A percentile compares a stretch with the other conserved stretches of the same genome.
Conservation (phyloP, 2,113 vertebrate species). For the Desmodus rotundus region DNA sequence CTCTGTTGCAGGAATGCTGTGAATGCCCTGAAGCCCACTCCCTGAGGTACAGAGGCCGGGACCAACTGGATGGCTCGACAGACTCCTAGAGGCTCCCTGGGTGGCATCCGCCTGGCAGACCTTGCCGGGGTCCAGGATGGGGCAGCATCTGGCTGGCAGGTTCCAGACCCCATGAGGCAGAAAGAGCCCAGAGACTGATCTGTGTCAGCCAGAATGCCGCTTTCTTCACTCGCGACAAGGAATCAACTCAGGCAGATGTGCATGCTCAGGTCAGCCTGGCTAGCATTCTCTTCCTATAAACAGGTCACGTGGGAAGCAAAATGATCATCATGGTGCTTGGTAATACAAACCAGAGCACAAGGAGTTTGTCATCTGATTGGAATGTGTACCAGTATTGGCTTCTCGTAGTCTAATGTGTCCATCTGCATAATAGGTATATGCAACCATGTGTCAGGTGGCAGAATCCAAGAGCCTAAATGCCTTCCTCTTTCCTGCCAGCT, state of each 20-base stretch:
- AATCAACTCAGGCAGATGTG: neutral
- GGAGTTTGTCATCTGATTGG: neutral
- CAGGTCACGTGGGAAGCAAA: neutral
- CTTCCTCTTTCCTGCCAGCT: neutral
- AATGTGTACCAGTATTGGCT: neutral
- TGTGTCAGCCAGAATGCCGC: neutral
- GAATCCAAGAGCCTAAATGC: neutral
- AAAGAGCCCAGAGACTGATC: neutral
- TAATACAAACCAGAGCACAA: neutral
- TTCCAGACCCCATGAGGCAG: neutral
- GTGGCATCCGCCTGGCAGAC: neutral
- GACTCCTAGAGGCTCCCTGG: neutral
- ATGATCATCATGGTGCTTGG: neutral
- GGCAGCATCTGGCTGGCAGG: neutral
- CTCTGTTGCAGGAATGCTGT: slow-evolving; percentile 7
- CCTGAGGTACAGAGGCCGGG: slow-evolving; percentile 5
- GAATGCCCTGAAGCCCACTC: neutral
- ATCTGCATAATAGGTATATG: neutral
- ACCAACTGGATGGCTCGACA: neutral
- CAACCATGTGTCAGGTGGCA: neutral
- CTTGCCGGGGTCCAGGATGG: neutral
- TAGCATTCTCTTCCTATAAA: neutral
- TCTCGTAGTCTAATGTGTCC: neutral
- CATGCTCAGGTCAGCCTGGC: neutral
- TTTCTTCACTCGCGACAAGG: neutral